These are phyloP conservation scores for Terrapene triunguis DNA, from an alignment of 2,113 vertebrate genomes.

Conservation along the genomic window DNA sequence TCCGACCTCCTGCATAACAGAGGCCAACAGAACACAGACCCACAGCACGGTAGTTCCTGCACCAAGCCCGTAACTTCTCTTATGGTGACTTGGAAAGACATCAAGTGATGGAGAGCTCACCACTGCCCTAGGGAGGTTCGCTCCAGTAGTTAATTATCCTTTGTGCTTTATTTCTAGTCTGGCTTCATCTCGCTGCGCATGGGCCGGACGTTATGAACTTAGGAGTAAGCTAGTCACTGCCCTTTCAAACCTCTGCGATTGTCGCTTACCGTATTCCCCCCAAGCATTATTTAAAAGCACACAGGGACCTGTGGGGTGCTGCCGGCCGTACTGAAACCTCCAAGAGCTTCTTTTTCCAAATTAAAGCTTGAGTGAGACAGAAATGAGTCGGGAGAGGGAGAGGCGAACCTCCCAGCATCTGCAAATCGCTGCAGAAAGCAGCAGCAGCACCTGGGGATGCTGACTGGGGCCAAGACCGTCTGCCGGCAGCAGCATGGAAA, in stretches of 20 bases:
- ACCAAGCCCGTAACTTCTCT: background rate
- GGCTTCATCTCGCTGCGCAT: rapidly evolving
- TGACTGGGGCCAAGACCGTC: background rate
- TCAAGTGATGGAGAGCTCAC: background rate
- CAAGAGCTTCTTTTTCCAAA: slow-evolving; percentile 43
- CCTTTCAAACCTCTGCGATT: background rate
- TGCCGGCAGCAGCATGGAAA: background rate
- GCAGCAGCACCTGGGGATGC: background rate
- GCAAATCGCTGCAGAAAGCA: background rate
- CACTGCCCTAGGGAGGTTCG: background rate
- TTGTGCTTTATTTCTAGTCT: background rate
- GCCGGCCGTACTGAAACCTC: slow-evolving; percentile 7
- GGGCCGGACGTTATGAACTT: background rate
- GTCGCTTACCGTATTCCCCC: rapidly evolving
- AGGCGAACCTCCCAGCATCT: background rate
- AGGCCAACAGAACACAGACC: background rate
- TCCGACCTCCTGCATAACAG: background rate
- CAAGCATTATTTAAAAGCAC: background rate
- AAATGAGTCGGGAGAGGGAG: slow-evolving; percentile 34
- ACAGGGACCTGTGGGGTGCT: background rate
- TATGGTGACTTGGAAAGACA: background rate
- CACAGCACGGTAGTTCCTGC: background rate
- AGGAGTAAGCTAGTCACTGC: background rate
- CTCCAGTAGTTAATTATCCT: background rate
- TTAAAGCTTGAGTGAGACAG: slow-evolving; percentile 22